Evolutionary conservation across 2,888 invertebrate species (phyloP).

Genomic region (Drosophila rellima): DNA sequence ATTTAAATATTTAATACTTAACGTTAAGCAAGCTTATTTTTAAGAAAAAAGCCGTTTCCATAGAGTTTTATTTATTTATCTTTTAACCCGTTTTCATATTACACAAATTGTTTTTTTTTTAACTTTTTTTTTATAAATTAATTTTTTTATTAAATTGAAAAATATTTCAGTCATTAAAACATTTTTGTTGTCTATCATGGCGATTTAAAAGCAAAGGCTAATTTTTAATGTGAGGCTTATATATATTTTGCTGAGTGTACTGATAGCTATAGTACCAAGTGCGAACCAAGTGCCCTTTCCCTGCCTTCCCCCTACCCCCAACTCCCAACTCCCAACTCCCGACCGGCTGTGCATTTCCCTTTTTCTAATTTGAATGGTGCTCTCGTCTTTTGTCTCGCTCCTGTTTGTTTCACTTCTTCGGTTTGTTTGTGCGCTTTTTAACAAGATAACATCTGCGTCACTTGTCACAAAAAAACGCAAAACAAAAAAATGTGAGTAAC

Average conservation of each 20-base stretch:
- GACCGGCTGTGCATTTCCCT: constrained; percentile 64
- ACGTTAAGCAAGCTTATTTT: no score
- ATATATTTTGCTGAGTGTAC: neutral
- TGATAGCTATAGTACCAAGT: constrained; percentile 37
- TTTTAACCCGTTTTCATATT: no score
- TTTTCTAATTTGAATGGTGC: constrained; percentile 68
- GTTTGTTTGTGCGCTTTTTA: constrained; percentile 70
- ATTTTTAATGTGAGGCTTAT: no score
- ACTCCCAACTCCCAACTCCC: constrained; percentile 27
- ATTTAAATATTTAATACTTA: no score
- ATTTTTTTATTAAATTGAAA: no score
- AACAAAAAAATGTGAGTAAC: constrained; percentile 6
- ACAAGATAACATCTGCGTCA: constrained; percentile 76
- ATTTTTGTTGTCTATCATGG: no score
- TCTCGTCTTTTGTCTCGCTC: constrained; percentile 41
- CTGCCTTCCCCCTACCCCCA: neutral
- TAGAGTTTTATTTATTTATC: no score
- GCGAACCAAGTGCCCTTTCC: constrained; percentile 41
- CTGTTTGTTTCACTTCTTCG: constrained; percentile 54
- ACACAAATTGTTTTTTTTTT: no score
- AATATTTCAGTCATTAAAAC: no score
- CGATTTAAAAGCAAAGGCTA: no score
- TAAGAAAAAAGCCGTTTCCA: no score
- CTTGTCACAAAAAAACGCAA: constrained; percentile 60
- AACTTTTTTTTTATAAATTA: no score